These are phyloP conservation scores for Xenus cinereus DNA, from an alignment of 2,113 vertebrate genomes.

Conservation along the genomic window DNA sequence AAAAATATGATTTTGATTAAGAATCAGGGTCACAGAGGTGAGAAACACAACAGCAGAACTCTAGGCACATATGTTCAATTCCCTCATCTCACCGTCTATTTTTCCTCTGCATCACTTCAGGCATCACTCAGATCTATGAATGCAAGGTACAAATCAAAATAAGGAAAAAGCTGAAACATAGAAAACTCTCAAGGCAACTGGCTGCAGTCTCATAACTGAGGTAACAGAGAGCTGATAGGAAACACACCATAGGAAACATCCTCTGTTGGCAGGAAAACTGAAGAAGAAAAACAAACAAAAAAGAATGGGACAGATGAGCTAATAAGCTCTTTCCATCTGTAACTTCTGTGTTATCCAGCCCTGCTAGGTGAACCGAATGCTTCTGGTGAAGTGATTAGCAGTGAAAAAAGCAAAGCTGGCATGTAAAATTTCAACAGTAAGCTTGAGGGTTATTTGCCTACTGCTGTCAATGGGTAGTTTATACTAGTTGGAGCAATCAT, in stretches of 20 bases:
- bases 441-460: not conserved
- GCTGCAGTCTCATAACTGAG: not conserved
- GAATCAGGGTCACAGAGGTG: not conserved
- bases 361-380: not conserved
- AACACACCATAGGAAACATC: not conserved
- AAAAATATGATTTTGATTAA: not conserved
- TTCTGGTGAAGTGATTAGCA: not conserved
- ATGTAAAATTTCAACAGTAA: not conserved
- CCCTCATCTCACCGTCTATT: not conserved
- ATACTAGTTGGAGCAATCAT: not conserved
- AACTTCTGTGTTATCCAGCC: not conserved
- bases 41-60: not conserved
- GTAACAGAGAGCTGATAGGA: not conserved
- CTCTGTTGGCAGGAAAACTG: not conserved
- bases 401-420: not conserved
- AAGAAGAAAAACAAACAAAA: not conserved
- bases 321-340: not conserved
- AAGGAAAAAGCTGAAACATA: not conserved
- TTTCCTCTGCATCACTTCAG: not conserved
- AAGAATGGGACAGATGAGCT: not conserved
- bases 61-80: not conserved
- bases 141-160: not conserved
- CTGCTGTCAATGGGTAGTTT: not conserved
- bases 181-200: not conserved
- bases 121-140: not conserved